Percentiles rank a stretch among this genome's conserved stretches.
These are phyloP conservation scores for Isotomurus palustris DNA, from an alignment of 2,888 invertebrate genomes.

Conservation along the genomic window DNA sequence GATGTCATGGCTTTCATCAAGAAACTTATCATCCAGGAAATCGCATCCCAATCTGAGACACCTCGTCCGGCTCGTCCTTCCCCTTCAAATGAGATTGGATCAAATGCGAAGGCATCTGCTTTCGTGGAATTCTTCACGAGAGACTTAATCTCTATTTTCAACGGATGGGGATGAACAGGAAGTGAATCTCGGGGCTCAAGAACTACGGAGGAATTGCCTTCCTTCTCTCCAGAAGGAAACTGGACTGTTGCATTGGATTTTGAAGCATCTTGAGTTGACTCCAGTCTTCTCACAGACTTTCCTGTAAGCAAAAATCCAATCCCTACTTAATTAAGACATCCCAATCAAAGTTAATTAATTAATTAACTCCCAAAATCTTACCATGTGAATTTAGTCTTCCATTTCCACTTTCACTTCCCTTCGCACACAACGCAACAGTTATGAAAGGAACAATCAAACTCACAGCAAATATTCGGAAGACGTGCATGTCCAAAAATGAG, in stretches of 20 bases:
- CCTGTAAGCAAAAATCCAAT: too few species aligned
- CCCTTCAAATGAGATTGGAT: constrained; percentile 4
- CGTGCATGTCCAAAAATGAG: constrained; percentile 26
- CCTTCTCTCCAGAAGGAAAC: background rate
- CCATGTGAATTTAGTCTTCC: too few species aligned
- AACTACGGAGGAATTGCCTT: background rate
- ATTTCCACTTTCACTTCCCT: background rate
- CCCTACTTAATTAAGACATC: too few species aligned
- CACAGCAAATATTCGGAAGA: constrained; percentile 29
- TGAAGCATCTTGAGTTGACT: constrained; percentile 9
- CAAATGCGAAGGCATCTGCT: background rate
- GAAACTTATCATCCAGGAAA: constrained; percentile 14
- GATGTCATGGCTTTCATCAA: constrained; percentile 16
- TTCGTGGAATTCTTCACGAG: constrained; percentile 20
- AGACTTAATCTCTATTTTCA: constrained; percentile 26
- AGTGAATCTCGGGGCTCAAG: background rate
- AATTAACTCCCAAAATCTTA: too few species aligned
- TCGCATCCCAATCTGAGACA: too few species aligned
- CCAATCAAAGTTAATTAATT: too few species aligned
- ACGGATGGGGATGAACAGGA: constrained; percentile 17
- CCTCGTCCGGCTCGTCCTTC: background rate
- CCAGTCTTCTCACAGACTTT: too few species aligned
- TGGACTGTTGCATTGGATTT: background rate
- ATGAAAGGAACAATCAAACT: constrained; percentile 24
- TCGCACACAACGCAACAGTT: constrained; percentile 15